Base-by-base conservation (phyloP, 2,797 vertebrate species). In the Rachycentron canadum region DNA sequence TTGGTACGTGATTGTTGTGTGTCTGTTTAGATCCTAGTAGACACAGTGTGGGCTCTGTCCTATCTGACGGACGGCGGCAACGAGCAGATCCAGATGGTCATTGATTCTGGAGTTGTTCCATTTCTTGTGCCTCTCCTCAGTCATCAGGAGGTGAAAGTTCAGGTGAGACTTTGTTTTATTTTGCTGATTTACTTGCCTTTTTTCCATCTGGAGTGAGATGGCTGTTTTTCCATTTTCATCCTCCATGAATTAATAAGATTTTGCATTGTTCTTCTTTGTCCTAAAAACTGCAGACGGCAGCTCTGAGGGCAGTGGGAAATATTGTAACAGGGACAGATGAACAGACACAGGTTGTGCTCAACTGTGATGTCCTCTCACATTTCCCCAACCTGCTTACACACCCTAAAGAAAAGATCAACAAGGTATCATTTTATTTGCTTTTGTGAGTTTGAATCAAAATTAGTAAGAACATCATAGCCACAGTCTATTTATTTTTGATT, bases 21-120 rank as follows among this genome's bases (percentile, higher is more conserved):
- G 2, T 68, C 13, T 78, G 67, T 92, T 11, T 84, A 99, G 98
- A 99, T 99, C 88, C 96, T 99, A 64, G 98, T 99, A 88, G 98
- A 99, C 93, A 99, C 98, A 16, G 98, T 99, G 89, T 99, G 98
- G 98, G 98, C 98, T 86, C 93, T 99, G 87, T 99, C 98, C 36
- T 99, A 99, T 89, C 94, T 99, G 94, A 99, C 98, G 83, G 98
- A 99, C 2, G 98, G 98, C 38, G 98, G 98, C 58, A 99, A 99
- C 38, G 98, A 99, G 75, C 98, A 99, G 92, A 99, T 99, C 94
- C 98, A 99, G 91, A 99, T 99, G 98, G 98, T 99, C 83, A 99
- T 99, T 73, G 98, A 99, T 92, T 99, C 98, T 10, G 98, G 98
- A 77, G 98, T 99, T 53, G 98, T 99, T 82, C 98, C 97, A 43